Percentiles rank a stretch among this genome's conserved stretches.
Evolutionary conservation across 2,888 invertebrate genomes (phyloP).

Genomic region (Ptychoptera contaminata): DNA sequence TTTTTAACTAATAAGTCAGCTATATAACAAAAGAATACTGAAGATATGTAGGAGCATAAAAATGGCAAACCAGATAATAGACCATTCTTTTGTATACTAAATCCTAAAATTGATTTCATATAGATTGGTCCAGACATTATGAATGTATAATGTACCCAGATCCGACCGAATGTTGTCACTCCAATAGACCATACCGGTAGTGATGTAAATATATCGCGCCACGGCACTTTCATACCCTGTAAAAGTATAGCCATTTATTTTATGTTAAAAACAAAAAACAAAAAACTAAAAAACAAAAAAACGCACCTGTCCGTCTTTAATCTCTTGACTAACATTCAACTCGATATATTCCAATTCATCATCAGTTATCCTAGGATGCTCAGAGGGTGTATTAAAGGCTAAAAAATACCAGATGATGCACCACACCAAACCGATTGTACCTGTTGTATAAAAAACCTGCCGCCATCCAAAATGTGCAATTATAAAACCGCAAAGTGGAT

Average conservation of each 20-base stretch:
- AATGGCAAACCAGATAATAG: conserved; percentile 50
- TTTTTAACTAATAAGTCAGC: conserved; percentile 45
- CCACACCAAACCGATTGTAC: conserved; percentile 45
- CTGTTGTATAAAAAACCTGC: conserved; percentile 53
- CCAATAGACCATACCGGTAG: conserved; percentile 54
- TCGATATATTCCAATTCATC: conserved; percentile 50
- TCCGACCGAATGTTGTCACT: conserved; percentile 56
- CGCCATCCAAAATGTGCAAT: conserved; percentile 52
- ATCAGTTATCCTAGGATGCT: conserved; percentile 49
- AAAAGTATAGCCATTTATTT: no score
- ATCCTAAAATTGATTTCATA: conserved; percentile 51
- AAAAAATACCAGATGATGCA: conserved; percentile 51
- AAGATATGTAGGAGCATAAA: conserved; percentile 51
- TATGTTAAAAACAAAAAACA: no score
- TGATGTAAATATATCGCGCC: conserved; percentile 45
- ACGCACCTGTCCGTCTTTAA: conserved; percentile 29
- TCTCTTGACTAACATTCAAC: conserved; percentile 38
- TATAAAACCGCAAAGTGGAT: conserved; percentile 51
- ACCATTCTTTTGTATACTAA: conserved; percentile 54
- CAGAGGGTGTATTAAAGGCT: conserved; percentile 49
- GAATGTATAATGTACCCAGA: conserved; percentile 59
- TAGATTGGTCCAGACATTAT: conserved; percentile 54
- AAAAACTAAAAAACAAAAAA: no score
- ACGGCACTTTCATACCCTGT: conserved; percentile 39
- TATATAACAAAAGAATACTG: conserved; percentile 50